Evolutionary conservation across 2,113 vertebrate species (phyloP).

Genomic region (Potamarius usumacintae): DNA sequence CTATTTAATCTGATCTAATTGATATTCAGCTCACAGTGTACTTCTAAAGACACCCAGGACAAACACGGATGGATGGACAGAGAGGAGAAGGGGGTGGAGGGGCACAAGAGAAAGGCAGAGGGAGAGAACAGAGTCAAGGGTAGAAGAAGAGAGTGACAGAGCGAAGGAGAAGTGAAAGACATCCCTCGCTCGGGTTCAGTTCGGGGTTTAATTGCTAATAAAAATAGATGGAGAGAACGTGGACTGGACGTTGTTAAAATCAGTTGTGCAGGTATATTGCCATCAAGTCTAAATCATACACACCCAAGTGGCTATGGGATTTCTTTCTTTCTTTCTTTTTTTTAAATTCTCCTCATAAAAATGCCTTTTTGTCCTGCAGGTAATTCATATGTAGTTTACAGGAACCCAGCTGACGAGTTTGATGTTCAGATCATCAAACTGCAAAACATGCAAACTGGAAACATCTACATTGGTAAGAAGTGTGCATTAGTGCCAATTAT

Average conservation of each 20-base stretch:
- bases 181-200: neutral
- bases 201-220: neutral
- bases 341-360: slow-evolving; percentile 5
- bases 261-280: neutral
- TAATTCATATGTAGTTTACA: slow-evolving; percentile 44
- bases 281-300: neutral
- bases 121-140: neutral
- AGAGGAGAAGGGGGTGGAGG: neutral
- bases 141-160: neutral
- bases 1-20: slow-evolving; percentile 30
- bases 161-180: slow-evolving; percentile 40
- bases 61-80: slow-evolving; percentile 32
- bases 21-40: slow-evolving; percentile 36
- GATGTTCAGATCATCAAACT: slow-evolving; percentile 27
- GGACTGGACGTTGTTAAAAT: neutral
- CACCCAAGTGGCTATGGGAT: neutral
- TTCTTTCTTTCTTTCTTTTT: neutral
- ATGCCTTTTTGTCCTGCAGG: slow-evolving; percentile 36
- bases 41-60: slow-evolving; percentile 36
- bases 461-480: slow-evolving; percentile 55
- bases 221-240: neutral
- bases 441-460: neutral
- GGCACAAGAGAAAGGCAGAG: neutral
- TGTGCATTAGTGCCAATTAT: neutral
- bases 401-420: neutral